A percentile compares a stretch with the other conserved stretches of the same genome.
Conservation (phyloP, 2,888 invertebrate genomes). For the Branchipolynoe longqiensis region DNA sequence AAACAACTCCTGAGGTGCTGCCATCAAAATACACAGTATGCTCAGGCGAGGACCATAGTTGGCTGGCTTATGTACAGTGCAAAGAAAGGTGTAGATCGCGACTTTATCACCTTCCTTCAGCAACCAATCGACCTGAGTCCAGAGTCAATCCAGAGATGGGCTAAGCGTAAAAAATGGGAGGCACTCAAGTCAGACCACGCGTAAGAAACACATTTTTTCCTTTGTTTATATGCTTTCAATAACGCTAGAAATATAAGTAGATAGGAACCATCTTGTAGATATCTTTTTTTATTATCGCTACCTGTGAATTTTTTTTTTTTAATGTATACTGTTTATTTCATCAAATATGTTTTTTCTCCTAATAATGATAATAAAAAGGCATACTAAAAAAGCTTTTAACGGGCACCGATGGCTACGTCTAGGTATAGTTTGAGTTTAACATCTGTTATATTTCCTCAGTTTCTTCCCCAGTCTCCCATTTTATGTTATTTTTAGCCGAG, state of each 20-base stretch:
- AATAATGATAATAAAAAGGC: no score
- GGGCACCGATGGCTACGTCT: no score
- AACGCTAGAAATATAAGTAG: background rate
- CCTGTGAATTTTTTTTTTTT: no score
- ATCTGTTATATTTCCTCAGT: no score
- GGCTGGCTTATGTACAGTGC: slow-evolving; percentile 60
- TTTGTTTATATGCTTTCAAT: background rate
- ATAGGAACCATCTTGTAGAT: no score
- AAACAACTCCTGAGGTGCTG: background rate
- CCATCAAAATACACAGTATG: background rate
- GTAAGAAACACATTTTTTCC: slow-evolving; percentile 54
- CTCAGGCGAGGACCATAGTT: background rate
- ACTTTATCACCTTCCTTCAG: slow-evolving; percentile 64
- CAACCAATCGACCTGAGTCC: slow-evolving; percentile 65
- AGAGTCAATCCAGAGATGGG: slow-evolving; percentile 61
- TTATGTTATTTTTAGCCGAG: no score
- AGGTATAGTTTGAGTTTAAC: no score
- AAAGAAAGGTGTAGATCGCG: slow-evolving; percentile 63
- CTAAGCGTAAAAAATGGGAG: slow-evolving; percentile 61
- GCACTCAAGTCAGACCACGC: slow-evolving; percentile 63
- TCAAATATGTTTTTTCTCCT: no score
- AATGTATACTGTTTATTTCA: no score
- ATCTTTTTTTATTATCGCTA: no score
- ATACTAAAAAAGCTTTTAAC: no score
- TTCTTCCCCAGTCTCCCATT: no score